A percentile compares a stretch with the other conserved stretches of the same genome.
Evolutionary conservation across 2,797 vertebrate genomes (phyloP).

Genomic region (Oryzias sinensis): DNA sequence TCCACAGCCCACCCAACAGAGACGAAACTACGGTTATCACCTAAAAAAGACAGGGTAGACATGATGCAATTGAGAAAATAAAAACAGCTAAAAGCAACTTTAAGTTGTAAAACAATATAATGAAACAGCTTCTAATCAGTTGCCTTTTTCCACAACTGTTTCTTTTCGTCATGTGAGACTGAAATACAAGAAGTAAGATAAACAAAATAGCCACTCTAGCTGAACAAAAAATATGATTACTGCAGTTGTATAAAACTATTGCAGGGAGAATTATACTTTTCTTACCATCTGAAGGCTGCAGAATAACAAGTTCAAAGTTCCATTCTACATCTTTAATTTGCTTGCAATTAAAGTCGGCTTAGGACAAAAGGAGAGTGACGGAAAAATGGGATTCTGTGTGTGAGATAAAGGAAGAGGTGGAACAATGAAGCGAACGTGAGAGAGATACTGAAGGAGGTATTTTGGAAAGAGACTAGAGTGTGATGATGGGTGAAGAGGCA

Average conservation of each 20-base stretch:
- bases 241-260: slow-evolving; percentile 56
- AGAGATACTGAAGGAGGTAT: slow-evolving; percentile 60
- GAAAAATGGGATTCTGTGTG: slow-evolving; percentile 35
- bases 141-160: too few species aligned
- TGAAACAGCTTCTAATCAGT: too few species aligned
- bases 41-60: too few species aligned
- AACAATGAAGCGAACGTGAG: slow-evolving; percentile 59
- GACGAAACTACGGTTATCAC: too few species aligned
- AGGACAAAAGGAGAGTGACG: slow-evolving; percentile 43
- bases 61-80: too few species aligned
- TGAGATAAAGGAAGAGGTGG: slow-evolving; percentile 42
- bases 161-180: too few species aligned
- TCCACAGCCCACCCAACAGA: too few species aligned
- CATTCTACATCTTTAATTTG: slow-evolving; percentile 67
- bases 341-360: slow-evolving; percentile 56
- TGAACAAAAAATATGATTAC: slow-evolving; percentile 11
- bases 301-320: slow-evolving; percentile 78
- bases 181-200: slow-evolving; percentile 50
- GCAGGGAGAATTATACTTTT: slow-evolving; percentile 53
- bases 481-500: slow-evolving; percentile 71
- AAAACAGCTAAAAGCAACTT: too few species aligned
- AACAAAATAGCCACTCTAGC: slow-evolving; percentile 58
- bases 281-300: slow-evolving; percentile 69
- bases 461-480: slow-evolving; percentile 61
- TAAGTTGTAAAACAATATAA: too few species aligned